Evolutionary conservation across 2,888 invertebrate genomes (phyloP).

Genomic region (Amiota mariae): DNA sequence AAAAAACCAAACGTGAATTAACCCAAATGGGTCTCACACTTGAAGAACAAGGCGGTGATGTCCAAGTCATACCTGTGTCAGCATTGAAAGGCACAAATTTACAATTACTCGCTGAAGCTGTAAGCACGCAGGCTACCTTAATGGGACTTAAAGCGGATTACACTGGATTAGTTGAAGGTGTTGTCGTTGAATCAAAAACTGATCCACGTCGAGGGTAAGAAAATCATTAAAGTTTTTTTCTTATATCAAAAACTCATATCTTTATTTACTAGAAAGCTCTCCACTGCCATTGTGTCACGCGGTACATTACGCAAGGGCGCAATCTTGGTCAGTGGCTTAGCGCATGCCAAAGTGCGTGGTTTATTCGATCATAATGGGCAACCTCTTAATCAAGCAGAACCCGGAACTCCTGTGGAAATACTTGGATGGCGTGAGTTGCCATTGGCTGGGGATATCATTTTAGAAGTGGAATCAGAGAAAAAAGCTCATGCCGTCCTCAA

Average conservation of each 20-base stretch:
- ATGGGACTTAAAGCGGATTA: conserved; percentile 90
- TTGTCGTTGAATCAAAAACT: conserved; percentile 89
- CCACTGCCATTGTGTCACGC: conserved; percentile 87
- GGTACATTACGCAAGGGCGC: conserved; percentile 88
- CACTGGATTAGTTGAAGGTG: conserved; percentile 88
- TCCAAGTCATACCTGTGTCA: conserved; percentile 92
- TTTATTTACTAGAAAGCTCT: conserved; percentile 79
- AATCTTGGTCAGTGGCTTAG: conserved; percentile 86
- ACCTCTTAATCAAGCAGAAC: conserved; percentile 80
- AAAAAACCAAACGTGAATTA: conserved; percentile 83
- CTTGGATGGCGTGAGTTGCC: conserved; percentile 95
- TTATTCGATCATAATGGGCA: conserved; percentile 86
- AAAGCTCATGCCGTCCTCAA: conserved; percentile 80
- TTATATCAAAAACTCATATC: neutral
- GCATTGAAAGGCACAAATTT: conserved; percentile 89
- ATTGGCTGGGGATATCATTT: conserved; percentile 88
- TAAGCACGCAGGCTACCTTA: conserved; percentile 88
- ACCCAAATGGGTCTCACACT: conserved; percentile 85
- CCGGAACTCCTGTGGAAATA: conserved; percentile 86
- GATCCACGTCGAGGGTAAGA: conserved; percentile 80
- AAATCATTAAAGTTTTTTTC: neutral
- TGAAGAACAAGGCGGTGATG: conserved; percentile 92
- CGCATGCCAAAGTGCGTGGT: conserved; percentile 88
- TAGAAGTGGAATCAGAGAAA: conserved; percentile 87
- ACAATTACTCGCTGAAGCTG: conserved; percentile 85